Conservation (phyloP, 2,888 invertebrate genomes). For the Drosophila pullipes region DNA sequence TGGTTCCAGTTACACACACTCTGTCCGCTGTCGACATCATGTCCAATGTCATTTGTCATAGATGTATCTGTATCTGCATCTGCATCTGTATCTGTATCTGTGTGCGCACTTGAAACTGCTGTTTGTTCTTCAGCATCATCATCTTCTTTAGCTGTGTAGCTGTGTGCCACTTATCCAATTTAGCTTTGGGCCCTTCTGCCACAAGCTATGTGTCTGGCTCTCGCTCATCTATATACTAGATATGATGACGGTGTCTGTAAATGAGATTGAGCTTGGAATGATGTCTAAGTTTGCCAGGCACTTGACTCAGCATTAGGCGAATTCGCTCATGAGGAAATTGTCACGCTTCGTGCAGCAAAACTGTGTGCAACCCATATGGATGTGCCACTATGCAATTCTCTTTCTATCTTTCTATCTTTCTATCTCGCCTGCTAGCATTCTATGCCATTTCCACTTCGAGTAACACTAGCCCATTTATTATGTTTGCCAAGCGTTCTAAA, state of each 20-base stretch:
- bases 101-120: constrained; percentile 40
- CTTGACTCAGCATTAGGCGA: constrained; percentile 31
- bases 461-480: constrained; percentile 55
- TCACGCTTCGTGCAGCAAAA: constrained; percentile 51
- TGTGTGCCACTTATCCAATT: constrained; percentile 32
- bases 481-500: constrained; percentile 29
- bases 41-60: constrained; percentile 76
- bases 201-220: not conserved
- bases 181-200: constrained; percentile 21
- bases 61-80: constrained; percentile 22
- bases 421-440: not conserved
- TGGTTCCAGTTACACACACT: constrained; percentile 48
- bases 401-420: not conserved
- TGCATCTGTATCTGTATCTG: not conserved
- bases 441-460: constrained; percentile 15
- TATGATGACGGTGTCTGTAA: constrained; percentile 35
- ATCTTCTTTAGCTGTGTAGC: constrained; percentile 1
- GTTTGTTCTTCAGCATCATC: not conserved
- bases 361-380: constrained; percentile 26
- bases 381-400: constrained; percentile 30
- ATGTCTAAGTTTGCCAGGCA: constrained; percentile 31
- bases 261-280: constrained; percentile 34
- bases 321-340: constrained; percentile 55
- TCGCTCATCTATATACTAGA: constrained; percentile 1
- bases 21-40: constrained; percentile 24